Evolutionary conservation across 2,888 invertebrate species (phyloP), one percentile per base, ranked within the genome.

Genomic region (Druceiella hillmani): DNA sequence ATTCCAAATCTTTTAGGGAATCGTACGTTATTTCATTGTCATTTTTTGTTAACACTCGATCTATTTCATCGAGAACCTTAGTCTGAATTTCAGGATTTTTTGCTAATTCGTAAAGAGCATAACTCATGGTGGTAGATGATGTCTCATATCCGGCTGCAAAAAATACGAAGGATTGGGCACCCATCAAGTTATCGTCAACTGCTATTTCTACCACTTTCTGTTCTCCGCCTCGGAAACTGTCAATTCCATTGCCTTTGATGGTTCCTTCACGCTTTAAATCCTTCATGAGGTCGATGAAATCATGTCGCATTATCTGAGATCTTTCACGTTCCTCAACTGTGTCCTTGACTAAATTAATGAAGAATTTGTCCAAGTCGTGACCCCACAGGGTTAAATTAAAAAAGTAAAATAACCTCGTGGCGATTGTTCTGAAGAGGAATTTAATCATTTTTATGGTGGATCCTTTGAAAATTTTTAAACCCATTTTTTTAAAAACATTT

Each of bases 71-170:
- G 11, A 49, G 36, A 3, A 54, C 36, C 40, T 42, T 51, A 50
- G 59, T 52, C 51, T 71, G 70, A 1, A 68, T 44, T 2, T 62
- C 52, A 9, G 55, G 59, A 45, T 68, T 56, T 3, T 49, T 28
- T 1, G 67, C 64, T 7, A 70, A 42, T 41, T 62, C 53, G 38
- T 62, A 62, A 6, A 63, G 41, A 20, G 60, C 43, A 29, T 58
- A 66, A 1, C 60, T 42, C 44, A 68, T 54, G 0, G 64, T 60
- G 0, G 64, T 59, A 1, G 70, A 61, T 25, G 61, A 63, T 1
- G 69, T 68, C 44, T 69, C 70, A 44, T 62, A 70, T 0, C 70
- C 70, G 5, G 60, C 72, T 2, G 55, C 52, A 39, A 64, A 68
- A 46, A 71, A 68, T 10, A 66, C 52, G 45, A 66, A 63, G 2